A percentile compares a stretch with the other conserved stretches of the same genome.
These are phyloP conservation scores for Mantis religiosa DNA, from an alignment of 2,888 invertebrate species.

Conservation along the genomic window DNA sequence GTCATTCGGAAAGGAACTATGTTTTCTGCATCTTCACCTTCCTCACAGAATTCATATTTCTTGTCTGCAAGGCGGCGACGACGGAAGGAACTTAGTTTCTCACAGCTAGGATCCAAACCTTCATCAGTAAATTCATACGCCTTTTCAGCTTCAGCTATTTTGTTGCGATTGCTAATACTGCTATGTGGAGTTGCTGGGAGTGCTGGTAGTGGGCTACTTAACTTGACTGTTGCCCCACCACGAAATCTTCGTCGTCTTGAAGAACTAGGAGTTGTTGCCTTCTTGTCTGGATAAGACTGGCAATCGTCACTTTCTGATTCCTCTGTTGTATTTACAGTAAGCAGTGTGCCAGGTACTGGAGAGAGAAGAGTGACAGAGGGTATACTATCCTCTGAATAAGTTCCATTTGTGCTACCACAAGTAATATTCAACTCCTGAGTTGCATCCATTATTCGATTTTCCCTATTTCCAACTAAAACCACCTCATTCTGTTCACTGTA, in stretches of 20 bases:
- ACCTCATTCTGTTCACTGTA: neutral
- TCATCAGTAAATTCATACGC: conserved; percentile 85
- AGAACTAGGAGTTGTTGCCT: neutral
- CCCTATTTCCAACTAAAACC: neutral
- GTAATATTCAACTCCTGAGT: conserved; percentile 24
- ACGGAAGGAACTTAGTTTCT: conserved; percentile 80
- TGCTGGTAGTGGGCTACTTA: conserved; percentile 20
- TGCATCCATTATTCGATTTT: conserved; percentile 16
- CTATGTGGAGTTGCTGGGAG: neutral
- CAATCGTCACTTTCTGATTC: conserved; percentile 4
- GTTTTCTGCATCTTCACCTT: conserved; percentile 56
- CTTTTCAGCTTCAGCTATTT: conserved; percentile 56
- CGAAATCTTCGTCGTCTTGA: conserved; percentile 2
- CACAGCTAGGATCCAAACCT: conserved; percentile 67
- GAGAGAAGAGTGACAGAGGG: conserved; percentile 14
- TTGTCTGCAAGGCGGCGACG: conserved; percentile 84
- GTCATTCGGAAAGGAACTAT: conserved; percentile 47
- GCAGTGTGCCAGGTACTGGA: conserved; percentile 12
- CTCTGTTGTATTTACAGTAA: conserved; percentile 11
- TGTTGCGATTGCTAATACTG: neutral
- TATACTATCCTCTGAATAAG: neutral
- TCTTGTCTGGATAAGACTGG: conserved; percentile 8
- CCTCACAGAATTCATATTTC: conserved; percentile 84
- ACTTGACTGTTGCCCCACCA: conserved; percentile 15
- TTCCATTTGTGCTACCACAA: conserved; percentile 8